Base-by-base conservation (phyloP, 2,888 invertebrate species). In the Caenorhabditis afra region DNA sequence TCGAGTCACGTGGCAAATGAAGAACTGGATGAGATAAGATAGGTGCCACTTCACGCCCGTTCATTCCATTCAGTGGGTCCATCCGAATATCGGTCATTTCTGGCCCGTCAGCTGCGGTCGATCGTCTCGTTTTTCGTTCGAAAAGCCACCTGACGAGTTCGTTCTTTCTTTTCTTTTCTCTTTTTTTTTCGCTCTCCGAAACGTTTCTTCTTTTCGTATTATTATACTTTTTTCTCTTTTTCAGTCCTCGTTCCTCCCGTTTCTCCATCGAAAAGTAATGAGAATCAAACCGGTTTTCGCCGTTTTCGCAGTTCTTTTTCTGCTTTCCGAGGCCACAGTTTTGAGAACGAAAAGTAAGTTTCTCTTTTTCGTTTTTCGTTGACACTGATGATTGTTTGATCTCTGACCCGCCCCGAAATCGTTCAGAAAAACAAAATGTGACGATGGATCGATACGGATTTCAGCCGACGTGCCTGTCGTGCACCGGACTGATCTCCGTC, bases 141-240 rank as follows among this genome's bases (percentile, higher is more conserved):
- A 64, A n/a, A n/a, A n/a, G n/a, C n/a, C 71, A 71, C 29, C 62
- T 71, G 71, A 29, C 64, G 58, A 74, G 65, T 74, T 65, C 58
- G 49, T 58, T 57, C 29, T 29, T 29, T 7, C 7, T 37, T 20
- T 49, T 29, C 53, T 49, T 16, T 49, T 45, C n/a, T 22, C 14
- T 65, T 64, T 71, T 37, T 7, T n/a, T 23, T 8, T 57, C 37
- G 18, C 47, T 35, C 47, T 62, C 57, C 49, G 50, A 49, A 52
- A 53, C 44, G 20, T 53, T 55, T 65, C 35, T n/a, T 29, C 44
- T 44, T 64, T 49, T 49, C 35, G 39, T 73, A 64, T 73, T 65
- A 65, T 58, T 74, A 59, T 65, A 57, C 49, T 41, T 2, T 16
- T 58, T 29, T 23, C 45, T n/a, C 18, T 39, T 18, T 58, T 53